phyloP scores from a whole-genome alignment of 2,113 vertebrate genomes.

The Plotosus lineatus region DNA sequence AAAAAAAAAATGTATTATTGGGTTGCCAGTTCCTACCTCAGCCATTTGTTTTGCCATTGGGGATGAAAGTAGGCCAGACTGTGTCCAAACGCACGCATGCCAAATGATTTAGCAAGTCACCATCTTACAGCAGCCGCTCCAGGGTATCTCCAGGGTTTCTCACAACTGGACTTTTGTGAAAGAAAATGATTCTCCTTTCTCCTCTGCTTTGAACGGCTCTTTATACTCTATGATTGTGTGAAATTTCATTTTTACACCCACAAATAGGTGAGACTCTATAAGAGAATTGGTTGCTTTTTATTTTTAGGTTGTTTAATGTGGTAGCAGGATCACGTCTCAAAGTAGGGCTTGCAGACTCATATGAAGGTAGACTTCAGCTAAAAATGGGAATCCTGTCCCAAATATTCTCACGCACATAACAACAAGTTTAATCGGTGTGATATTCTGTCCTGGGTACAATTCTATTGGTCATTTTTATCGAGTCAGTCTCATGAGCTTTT shows the following conservation, averaged over 20 bases:
- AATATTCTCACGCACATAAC: constrained; percentile 7
- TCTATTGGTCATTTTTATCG: constrained; percentile 10
- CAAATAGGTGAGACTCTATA: not conserved
- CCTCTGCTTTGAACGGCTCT: not conserved
- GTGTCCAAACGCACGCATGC: constrained; percentile 62
- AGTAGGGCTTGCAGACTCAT: constrained; percentile 4
- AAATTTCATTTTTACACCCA: not conserved
- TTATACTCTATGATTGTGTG: not conserved
- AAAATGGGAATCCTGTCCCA: constrained; percentile 15
- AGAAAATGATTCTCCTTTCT: constrained; percentile 34
- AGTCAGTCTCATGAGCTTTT: constrained; percentile 13
- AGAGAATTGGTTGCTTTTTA: not conserved
- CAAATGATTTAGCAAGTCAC: constrained; percentile 62
- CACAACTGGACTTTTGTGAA: constrained; percentile 49
- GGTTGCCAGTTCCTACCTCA: constrained; percentile 54
- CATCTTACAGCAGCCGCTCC: constrained; percentile 55
- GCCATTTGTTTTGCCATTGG: constrained; percentile 55
- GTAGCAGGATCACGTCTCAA: constrained; percentile 2
- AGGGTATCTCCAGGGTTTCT: constrained; percentile 55
- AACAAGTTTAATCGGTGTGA: constrained; percentile 4
- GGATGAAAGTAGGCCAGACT: constrained; percentile 69
- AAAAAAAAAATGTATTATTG: constrained; percentile 38
- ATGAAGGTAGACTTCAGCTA: not conserved
- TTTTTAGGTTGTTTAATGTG: not conserved
- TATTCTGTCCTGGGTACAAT: constrained; percentile 3